These are phyloP conservation scores for Liolophura sinensis DNA, from an alignment of 1,140 invertebrate species.

Conservation along the genomic window DNA sequence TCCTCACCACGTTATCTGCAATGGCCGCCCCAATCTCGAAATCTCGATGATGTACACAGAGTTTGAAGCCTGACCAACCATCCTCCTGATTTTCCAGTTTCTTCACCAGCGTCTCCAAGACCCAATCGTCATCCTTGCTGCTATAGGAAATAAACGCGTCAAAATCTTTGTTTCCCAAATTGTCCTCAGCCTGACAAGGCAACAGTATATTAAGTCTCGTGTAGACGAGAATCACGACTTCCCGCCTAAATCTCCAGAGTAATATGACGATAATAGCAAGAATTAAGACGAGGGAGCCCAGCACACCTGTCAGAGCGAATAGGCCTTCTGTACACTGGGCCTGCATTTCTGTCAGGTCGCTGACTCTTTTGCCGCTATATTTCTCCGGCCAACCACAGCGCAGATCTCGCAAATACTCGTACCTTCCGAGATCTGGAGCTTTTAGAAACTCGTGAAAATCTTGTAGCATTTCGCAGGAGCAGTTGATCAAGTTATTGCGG, in stretches of 20 bases:
- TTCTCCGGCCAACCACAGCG: constrained; percentile 19
- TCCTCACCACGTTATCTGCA: constrained; percentile 65
- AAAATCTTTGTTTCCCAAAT: constrained; percentile 48
- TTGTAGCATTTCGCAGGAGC: constrained; percentile 16
- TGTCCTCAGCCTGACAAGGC: constrained; percentile 16
- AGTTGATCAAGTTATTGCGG: constrained; percentile 28
- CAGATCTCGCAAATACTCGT: constrained; percentile 26
- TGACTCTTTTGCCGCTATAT: constrained; percentile 16
- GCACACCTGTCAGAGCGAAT: constrained; percentile 18
- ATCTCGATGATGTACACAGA: constrained; percentile 89
- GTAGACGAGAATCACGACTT: constrained; percentile 35
- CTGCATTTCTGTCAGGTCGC: constrained; percentile 14
- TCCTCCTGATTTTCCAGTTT: constrained; percentile 82
- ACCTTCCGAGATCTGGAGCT: constrained; percentile 4
- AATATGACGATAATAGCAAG: constrained; percentile 24
- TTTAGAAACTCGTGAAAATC: no score
- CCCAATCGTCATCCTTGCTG: constrained; percentile 88
- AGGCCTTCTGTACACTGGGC: constrained; percentile 8
- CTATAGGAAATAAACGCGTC: constrained; percentile 93
- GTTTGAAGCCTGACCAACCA: constrained; percentile 70
- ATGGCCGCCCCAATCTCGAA: constrained; percentile 79
- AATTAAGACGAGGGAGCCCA: constrained; percentile 22
- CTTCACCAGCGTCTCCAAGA: constrained; percentile 78
- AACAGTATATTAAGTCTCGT: constrained; percentile 27
- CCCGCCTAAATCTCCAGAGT: constrained; percentile 25